Conservation (phyloP, 92 coral and sea anemone species). For the Palythoa grandis region DNA sequence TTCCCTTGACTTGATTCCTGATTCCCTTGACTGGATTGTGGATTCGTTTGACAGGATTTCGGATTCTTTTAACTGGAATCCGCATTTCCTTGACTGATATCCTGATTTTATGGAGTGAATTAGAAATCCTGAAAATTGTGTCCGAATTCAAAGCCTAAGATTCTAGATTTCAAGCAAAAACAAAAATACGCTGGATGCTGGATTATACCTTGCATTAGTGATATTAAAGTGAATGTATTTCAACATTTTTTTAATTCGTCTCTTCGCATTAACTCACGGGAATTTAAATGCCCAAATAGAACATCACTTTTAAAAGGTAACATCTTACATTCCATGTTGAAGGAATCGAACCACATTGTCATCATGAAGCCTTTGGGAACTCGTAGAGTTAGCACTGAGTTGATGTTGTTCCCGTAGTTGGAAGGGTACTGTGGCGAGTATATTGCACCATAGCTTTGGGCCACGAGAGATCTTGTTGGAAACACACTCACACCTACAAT, state of each 20-base stretch:
- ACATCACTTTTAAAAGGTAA: too few species aligned
- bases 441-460: not conserved
- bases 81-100: not conserved
- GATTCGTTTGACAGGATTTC: too few species aligned
- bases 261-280: too few species aligned
- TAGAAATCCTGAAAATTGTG: not conserved
- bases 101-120: not conserved
- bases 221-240: too few species aligned
- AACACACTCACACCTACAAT: not conserved
- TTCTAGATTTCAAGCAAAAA: too few species aligned
- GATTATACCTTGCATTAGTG: too few species aligned
- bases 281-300: too few species aligned
- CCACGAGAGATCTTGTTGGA: constrained; percentile 1
- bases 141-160: not conserved
- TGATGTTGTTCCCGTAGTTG: not conserved
- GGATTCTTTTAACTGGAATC: not conserved
- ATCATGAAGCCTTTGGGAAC: not conserved
- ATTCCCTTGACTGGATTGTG: too few species aligned
- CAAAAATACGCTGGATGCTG: too few species aligned
- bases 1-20: too few species aligned
- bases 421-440: constrained; percentile 26
- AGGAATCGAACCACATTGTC: constrained; percentile 25
- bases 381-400: constrained; percentile 18
- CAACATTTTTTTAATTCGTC: too few species aligned
- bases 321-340: constrained; percentile 22